These are phyloP conservation scores for Chaetura pelagica DNA, from an alignment of 2,113 vertebrate species.

Conservation along the genomic window DNA sequence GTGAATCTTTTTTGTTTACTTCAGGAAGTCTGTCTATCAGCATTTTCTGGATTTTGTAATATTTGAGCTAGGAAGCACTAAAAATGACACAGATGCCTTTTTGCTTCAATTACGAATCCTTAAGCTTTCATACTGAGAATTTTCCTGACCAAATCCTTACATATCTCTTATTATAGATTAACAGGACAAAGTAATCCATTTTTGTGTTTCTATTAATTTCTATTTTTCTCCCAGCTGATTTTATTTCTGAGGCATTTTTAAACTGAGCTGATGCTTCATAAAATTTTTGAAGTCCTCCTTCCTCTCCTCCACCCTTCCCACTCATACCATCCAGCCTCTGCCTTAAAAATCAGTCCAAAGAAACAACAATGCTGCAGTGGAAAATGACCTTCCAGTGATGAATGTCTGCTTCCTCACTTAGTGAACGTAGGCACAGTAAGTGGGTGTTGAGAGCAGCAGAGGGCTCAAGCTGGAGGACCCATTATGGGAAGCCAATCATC, in stretches of 20 bases:
- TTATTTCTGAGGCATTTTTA: neutral
- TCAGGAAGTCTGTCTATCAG: too few relatives aligned
- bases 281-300: neutral
- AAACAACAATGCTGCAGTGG: neutral
- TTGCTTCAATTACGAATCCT: neutral
- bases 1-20: too few relatives aligned
- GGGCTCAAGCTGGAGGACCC: rapidly evolving
- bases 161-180: neutral
- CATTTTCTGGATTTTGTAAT: too few relatives aligned
- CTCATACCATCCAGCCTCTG: neutral
- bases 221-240: neutral
- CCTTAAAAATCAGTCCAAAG: neutral
- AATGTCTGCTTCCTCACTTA: neutral
- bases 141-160: neutral
- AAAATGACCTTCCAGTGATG: neutral
- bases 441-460: rapidly evolving
- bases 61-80: too few relatives aligned
- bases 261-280: neutral
- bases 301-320: neutral
- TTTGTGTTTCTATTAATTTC: neutral
- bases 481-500: rapidly evolving
- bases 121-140: neutral
- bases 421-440: neutral
- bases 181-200: too few relatives aligned
- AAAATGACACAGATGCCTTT: neutral